phyloP scores from a whole-genome alignment of 23 tunicate genomes.

The Styela clava region DNA sequence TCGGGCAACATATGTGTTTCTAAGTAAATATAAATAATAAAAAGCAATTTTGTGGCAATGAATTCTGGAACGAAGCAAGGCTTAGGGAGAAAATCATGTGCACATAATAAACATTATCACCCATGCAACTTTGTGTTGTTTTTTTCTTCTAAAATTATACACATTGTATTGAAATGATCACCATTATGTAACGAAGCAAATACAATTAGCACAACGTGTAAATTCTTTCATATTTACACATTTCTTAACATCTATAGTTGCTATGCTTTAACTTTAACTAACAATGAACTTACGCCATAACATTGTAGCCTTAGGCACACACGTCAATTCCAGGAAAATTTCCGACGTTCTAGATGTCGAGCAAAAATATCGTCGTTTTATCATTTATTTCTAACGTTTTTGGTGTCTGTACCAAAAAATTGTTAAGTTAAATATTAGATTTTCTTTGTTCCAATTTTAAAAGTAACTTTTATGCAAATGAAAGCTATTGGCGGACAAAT shows the following conservation, averaged over 20 bases:
- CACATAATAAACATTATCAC: too few relatives aligned
- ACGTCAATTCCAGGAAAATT: slow-evolving; percentile 39
- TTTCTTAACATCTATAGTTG: background rate
- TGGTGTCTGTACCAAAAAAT: slow-evolving; percentile 1
- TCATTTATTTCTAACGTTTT: background rate
- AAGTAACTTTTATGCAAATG: background rate
- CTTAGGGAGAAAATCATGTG: too few relatives aligned
- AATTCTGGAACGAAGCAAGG: too few relatives aligned
- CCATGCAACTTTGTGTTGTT: too few relatives aligned
- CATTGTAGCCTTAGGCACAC: slow-evolving; percentile 24
- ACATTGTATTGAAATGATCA: too few relatives aligned
- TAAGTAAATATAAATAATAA: too few relatives aligned
- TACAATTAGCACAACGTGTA: too few relatives aligned
- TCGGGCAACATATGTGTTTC: too few relatives aligned
- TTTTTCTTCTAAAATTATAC: too few relatives aligned
- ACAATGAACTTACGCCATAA: slow-evolving; percentile 3
- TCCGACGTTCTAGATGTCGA: slow-evolving; percentile 8
- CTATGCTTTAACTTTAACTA: background rate
- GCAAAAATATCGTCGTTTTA: slow-evolving; percentile 20
- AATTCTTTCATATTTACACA: background rate
- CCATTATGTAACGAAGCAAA: too few relatives aligned
- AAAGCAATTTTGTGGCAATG: too few relatives aligned
- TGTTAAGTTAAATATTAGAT: background rate
- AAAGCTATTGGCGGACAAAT: background rate
- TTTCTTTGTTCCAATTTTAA: slow-evolving; percentile 1